Evolutionary conservation across 2,797 vertebrate genomes (phyloP).

Genomic region (Anableps anableps): DNA sequence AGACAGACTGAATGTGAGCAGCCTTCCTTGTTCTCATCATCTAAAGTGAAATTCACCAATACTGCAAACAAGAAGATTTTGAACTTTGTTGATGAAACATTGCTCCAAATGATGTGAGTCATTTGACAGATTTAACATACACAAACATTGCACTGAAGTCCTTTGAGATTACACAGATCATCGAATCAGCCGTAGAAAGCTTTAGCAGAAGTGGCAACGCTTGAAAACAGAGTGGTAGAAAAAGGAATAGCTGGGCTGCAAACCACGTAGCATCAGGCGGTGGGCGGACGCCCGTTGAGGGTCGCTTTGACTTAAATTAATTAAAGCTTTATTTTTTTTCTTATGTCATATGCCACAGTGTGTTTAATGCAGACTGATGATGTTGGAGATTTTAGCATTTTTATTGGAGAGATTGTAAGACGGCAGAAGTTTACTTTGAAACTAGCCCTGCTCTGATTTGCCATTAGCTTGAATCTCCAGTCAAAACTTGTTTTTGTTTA

Average conservation of each 20-base stretch:
- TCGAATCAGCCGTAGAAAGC: background rate
- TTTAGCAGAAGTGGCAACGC: background rate
- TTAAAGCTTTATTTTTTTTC: too few species aligned
- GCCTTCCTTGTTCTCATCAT: background rate
- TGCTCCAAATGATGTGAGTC: background rate
- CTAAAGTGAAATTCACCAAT: background rate
- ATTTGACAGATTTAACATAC: background rate
- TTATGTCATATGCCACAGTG: background rate
- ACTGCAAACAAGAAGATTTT: background rate
- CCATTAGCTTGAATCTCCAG: background rate
- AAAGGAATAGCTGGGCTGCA: background rate
- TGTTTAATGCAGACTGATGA: too few species aligned
- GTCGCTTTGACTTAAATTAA: background rate
- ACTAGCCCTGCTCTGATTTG: background rate
- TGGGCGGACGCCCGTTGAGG: background rate
- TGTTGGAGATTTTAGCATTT: too few species aligned
- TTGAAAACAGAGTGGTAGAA: background rate
- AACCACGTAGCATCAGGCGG: background rate
- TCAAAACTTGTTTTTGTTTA: background rate
- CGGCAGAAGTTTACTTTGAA: background rate
- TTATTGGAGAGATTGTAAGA: background rate
- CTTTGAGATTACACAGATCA: too few species aligned
- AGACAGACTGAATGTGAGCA: background rate
- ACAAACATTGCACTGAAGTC: background rate
- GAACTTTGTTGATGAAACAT: background rate